Percentiles rank a stretch among this genome's conserved stretches.
phyloP scores from a whole-genome alignment of 2,113 vertebrate species.

The Oenanthe melanoleuca region DNA sequence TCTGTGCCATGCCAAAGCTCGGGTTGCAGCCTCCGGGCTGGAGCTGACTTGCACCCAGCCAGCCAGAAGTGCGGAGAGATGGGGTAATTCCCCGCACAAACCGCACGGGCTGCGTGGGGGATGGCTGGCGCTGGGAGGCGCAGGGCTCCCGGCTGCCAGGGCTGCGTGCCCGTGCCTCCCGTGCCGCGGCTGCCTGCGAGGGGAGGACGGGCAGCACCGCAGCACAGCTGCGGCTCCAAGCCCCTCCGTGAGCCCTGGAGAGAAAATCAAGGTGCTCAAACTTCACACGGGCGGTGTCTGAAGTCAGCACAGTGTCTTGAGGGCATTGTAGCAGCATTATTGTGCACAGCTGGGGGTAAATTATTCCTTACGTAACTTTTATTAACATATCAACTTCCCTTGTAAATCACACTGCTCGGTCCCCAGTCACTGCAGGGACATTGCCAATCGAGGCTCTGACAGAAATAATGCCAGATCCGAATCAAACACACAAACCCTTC shows the following conservation, averaged over 20 bases:
- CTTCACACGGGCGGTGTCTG: not conserved
- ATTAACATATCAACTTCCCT: slow-evolving; percentile 2
- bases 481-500: not conserved
- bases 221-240: not conserved
- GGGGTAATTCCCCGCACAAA: not conserved
- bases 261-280: not conserved
- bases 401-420: not conserved
- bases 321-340: not conserved
- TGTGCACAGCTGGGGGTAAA: not conserved
- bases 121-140: not conserved
- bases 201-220: not conserved
- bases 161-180: not conserved
- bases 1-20: not conserved
- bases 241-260: not conserved
- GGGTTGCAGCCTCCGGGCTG: not conserved
- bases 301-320: not conserved
- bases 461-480: slow-evolving; percentile 9
- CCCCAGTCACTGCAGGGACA: not conserved
- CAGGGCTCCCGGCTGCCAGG: not conserved
- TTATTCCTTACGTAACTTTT: slow-evolving; percentile 36
- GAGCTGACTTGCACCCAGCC: not conserved
- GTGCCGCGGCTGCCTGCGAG: accelerated
- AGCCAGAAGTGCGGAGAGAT: not conserved
- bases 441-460: not conserved
- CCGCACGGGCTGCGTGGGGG: accelerated